Evolutionary conservation across 2,888 invertebrate species (phyloP), one percentile per base, ranked within the genome.

Genomic region (Caenorhabditis uteleia): DNA sequence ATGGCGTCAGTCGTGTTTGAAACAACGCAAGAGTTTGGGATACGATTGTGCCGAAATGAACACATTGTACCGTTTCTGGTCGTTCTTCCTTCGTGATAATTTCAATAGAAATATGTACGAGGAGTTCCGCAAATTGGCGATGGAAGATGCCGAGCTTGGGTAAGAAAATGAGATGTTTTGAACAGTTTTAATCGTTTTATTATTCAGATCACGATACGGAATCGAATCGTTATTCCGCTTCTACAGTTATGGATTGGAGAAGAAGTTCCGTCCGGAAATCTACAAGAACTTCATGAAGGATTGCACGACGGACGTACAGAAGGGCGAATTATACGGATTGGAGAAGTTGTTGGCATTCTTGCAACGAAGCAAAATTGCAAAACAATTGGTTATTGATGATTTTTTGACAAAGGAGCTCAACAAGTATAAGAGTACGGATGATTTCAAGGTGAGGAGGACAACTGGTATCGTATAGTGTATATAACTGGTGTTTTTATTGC

Each of bases 311-410:
- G 83, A 83, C 54, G 70, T 77, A 45, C 61, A 78, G 47, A 64
- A 68, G 45, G 93, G 93, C 84, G 94, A 97, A 44, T 87, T 95
- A 48, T 98, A 98, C 85, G 98, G 97, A 25, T 86, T 98, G 75
- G 98, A 98, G 86, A 98, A 98, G 85, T 98, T 98, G 86, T 95
- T 97, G 94, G 95, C 95, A 43, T 98, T 97, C 88, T 87, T 93
- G 58, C 95, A 95, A 44, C 64, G 68, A 47, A 79, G 69, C 36
- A 81, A 79, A 57, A 64, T 56, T 45, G 57, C 72, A 12, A 79
- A 77, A 27, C 72, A 77, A 25, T 61, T 83, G 48, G 84, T 85
- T 31, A 81, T 86, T 23, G 83, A 85, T 53, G 80, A 84, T 3
- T 82, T 80, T 48, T 74, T 87, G 45, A 80, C 83, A 43, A 80